These are phyloP conservation scores for Periophthalmus modestus DNA, from an alignment of 2,113 vertebrate species.

Conservation along the genomic window DNA sequence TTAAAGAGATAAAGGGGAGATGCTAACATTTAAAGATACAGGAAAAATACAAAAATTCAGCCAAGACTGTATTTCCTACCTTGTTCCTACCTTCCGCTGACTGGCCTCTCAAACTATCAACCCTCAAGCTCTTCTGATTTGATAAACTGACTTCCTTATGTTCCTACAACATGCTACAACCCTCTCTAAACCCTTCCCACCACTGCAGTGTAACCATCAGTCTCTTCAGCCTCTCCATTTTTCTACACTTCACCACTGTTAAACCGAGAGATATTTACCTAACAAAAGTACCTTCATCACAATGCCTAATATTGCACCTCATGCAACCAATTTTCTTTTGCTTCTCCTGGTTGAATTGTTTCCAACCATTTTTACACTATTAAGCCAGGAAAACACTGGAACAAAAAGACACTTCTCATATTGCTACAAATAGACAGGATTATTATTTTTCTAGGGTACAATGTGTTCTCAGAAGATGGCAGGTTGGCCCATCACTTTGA, in stretches of 20 bases:
- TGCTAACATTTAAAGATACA: no score
- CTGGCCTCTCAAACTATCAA: background rate
- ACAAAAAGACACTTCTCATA: background rate
- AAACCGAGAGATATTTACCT: no score
- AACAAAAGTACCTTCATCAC: background rate
- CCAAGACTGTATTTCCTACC: background rate
- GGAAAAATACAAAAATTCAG: no score
- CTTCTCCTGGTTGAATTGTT: background rate
- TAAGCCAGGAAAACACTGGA: background rate
- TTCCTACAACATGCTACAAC: no score
- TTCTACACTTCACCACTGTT: background rate
- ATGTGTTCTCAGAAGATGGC: constrained; percentile 3
- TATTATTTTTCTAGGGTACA: background rate
- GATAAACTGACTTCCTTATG: no score
- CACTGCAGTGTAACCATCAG: background rate
- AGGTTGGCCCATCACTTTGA: constrained; percentile 1
- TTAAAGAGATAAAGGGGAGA: no score
- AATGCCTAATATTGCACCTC: background rate
- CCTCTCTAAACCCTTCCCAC: background rate
- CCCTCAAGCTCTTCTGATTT: background rate
- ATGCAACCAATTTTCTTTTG: no score
- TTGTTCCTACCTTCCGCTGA: background rate
- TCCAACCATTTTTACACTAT: background rate
- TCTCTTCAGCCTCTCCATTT: no score
- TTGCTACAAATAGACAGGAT: background rate